Conservation (phyloP, 2,888 invertebrate genomes). For the Cantharis flavilabris region DNA sequence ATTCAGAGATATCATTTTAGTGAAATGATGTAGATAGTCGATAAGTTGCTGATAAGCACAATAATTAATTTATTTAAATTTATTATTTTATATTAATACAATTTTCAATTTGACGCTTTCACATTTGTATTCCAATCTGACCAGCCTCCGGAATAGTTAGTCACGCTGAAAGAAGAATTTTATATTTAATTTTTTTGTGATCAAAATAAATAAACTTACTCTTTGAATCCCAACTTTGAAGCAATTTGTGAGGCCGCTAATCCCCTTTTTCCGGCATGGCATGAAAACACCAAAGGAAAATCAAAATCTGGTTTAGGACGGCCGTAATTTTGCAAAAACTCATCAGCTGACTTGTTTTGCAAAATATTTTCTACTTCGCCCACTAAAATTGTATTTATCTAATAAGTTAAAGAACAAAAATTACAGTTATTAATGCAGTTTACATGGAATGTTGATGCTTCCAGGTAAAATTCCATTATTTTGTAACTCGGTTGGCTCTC, state of each 20-base stretch:
- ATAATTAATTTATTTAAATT: no score
- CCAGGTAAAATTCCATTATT: constrained; percentile 74
- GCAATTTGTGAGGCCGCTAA: constrained; percentile 65
- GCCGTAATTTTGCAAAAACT: constrained; percentile 63
- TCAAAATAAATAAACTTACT: constrained; percentile 56
- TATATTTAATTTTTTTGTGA: not conserved
- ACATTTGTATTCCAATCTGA: constrained; percentile 55
- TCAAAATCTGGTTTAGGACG: constrained; percentile 63
- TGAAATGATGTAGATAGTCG: no score
- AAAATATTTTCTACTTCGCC: constrained; percentile 58
- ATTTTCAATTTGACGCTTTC: constrained; percentile 10
- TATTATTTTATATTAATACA: not conserved
- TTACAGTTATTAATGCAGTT: not conserved
- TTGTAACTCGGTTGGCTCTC: constrained; percentile 72
- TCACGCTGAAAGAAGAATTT: constrained; percentile 45
- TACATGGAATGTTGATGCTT: constrained; percentile 78
- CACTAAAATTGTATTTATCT: constrained; percentile 55
- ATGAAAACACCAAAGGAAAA: constrained; percentile 69
- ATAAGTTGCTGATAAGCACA: no score
- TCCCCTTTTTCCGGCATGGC: constrained; percentile 70
- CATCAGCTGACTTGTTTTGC: constrained; percentile 55
- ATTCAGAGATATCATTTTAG: no score
- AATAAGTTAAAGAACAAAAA: not conserved
- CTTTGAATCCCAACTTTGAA: constrained; percentile 62
- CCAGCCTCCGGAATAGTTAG: constrained; percentile 58